A percentile compares a stretch with the other conserved stretches of the same genome.
phyloP scores from a whole-genome alignment of 2,113 vertebrate species.

The Grammomys surdaster region DNA sequence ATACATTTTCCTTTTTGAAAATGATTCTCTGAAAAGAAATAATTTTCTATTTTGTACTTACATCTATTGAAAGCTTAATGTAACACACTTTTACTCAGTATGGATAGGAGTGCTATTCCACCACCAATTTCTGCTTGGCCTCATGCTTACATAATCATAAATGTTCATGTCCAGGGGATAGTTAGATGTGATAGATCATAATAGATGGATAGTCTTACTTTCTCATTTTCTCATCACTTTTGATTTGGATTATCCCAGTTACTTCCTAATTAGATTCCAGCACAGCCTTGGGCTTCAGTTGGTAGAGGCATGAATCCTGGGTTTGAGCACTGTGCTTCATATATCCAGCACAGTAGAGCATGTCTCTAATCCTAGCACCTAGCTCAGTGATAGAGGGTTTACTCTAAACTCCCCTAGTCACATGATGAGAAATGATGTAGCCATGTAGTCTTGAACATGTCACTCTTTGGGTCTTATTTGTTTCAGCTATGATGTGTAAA shows the following conservation, averaged over 20 bases:
- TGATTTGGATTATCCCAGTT: neutral
- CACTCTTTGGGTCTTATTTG: slow-evolving; percentile 29
- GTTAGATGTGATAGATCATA: neutral
- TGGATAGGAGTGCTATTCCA: neutral
- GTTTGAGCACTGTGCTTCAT: neutral
- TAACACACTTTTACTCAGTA: neutral
- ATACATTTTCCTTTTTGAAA: slow-evolving; percentile 22
- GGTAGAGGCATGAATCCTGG: neutral
- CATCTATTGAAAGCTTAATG: neutral
- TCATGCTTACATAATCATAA: neutral
- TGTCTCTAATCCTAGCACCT: neutral
- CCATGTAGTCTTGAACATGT: slow-evolving; percentile 5
- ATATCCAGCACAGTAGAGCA: neutral
- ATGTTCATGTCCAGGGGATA: neutral
- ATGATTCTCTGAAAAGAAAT: slow-evolving; percentile 44
- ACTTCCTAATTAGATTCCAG: neutral
- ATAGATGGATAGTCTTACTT: neutral
- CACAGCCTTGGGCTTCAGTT: neutral
- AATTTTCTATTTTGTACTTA: slow-evolving; percentile 44
- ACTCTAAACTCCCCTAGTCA: neutral
- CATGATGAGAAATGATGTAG: neutral
- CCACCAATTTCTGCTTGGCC: neutral
- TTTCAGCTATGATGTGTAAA: neutral
- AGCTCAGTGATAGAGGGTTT: slow-evolving; percentile 75
- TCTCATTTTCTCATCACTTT: neutral